These are phyloP conservation scores for Fratercula arctica DNA, from an alignment of 2,797 vertebrate species.

Conservation along the genomic window DNA sequence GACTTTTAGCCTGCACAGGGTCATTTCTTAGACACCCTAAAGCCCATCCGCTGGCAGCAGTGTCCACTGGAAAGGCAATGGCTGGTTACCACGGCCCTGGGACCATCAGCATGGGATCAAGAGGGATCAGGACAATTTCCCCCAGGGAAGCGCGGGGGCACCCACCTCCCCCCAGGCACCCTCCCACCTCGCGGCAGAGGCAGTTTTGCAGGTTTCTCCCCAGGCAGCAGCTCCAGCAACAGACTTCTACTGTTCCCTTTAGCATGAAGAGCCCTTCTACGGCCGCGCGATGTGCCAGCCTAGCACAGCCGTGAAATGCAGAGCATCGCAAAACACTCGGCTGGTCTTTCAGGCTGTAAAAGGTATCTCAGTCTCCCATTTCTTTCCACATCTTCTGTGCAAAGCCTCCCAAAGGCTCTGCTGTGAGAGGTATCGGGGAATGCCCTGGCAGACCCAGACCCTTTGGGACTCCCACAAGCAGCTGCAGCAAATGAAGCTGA, in stretches of 20 bases:
- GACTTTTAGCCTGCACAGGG: background rate
- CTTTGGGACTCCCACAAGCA: background rate
- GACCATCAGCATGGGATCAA: background rate
- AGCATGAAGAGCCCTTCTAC: background rate
- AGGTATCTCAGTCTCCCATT: background rate
- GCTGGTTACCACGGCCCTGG: background rate
- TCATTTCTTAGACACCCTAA: background rate
- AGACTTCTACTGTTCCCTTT: background rate
- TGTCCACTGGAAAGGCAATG: background rate
- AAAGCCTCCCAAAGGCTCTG: background rate
- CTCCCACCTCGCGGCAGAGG: background rate
- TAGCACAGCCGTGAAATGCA: background rate
- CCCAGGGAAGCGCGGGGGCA: background rate
- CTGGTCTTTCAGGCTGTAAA: background rate
- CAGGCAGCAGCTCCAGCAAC: conserved; percentile 28
- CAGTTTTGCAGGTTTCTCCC: conserved; percentile 15
- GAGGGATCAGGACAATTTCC: background rate
- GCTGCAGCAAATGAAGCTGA: background rate
- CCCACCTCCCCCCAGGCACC: background rate
- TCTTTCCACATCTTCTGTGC: background rate
- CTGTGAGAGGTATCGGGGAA: background rate
- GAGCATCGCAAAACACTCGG: background rate
- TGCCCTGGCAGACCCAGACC: background rate
- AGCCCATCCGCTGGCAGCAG: background rate
- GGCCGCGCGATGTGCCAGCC: background rate